These are phyloP conservation scores for Eleginops maclovinus DNA, from an alignment of 2,113 vertebrate species.

Conservation along the genomic window DNA sequence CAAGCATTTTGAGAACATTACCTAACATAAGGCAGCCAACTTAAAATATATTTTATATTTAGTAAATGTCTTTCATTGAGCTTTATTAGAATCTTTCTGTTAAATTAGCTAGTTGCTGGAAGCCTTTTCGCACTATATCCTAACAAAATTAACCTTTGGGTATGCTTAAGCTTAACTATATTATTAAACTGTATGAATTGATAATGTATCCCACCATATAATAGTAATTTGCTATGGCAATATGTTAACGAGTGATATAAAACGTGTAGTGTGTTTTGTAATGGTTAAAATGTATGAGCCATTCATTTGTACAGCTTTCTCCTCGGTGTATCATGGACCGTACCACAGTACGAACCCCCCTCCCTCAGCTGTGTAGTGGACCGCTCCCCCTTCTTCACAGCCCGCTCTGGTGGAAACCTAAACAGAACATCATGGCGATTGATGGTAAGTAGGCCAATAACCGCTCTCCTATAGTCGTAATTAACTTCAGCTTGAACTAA, in stretches of 20 bases:
- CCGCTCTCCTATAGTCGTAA: slow-evolving; percentile 67
- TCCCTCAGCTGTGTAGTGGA: slow-evolving; percentile 24
- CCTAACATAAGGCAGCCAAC: background rate
- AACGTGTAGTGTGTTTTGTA: no score
- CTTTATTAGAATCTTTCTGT: background rate
- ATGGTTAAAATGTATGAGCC: no score
- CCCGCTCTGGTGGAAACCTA: slow-evolving; percentile 84
- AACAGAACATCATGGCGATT: slow-evolving; percentile 94
- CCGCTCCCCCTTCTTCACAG: slow-evolving; percentile 71
- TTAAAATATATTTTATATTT: background rate
- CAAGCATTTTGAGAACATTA: no score
- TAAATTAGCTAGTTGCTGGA: background rate
- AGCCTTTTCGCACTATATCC: background rate
- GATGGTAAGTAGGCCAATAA: slow-evolving; percentile 93
- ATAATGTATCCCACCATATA: background rate
- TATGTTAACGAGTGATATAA: background rate
- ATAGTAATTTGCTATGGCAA: background rate
- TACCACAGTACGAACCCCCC: slow-evolving; percentile 54
- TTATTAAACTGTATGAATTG: background rate
- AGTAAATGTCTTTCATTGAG: background rate
- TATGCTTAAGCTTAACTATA: background rate
- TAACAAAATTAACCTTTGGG: background rate
- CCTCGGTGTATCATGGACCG: background rate
- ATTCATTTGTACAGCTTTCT: background rate
- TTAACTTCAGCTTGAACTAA: slow-evolving; percentile 53